Evolutionary conservation across 2,113 vertebrate species (phyloP).

Genomic region (Pomatorhinus ruficollis): DNA sequence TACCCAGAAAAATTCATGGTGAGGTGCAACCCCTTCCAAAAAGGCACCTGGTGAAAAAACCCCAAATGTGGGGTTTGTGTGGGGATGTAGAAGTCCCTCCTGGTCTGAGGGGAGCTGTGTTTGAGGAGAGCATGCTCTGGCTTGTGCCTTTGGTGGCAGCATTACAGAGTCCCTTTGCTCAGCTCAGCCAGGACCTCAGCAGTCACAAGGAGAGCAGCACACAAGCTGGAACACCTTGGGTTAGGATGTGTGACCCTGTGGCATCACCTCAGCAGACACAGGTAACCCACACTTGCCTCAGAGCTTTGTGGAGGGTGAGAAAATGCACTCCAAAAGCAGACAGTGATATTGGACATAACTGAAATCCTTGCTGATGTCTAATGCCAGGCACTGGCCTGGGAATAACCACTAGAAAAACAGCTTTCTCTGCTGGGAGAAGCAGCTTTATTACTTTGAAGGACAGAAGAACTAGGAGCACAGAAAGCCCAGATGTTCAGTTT

Average conservation of each 20-base stretch:
- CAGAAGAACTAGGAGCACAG: background rate
- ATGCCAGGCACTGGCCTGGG: background rate
- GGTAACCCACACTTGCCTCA: background rate
- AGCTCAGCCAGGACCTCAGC: background rate
- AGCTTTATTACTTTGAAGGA: background rate
- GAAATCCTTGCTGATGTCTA: background rate
- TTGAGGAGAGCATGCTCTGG: background rate
- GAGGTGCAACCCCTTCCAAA: background rate
- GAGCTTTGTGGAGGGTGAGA: accelerated
- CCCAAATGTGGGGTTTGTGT: background rate
- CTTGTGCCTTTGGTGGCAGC: background rate
- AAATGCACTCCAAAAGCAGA: background rate
- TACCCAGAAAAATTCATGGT: background rate
- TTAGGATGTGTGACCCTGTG: background rate
- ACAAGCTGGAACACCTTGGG: background rate
- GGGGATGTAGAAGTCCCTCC: background rate
- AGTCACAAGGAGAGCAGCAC: background rate
- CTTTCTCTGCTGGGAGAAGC: background rate
- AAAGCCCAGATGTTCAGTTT: background rate
- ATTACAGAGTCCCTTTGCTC: background rate
- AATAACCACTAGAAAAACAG: background rate
- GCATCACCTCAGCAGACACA: background rate
- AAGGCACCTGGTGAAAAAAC: background rate
- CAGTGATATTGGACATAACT: background rate
- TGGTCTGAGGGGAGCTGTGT: background rate